A percentile compares a stretch with the other conserved stretches of the same genome.
phyloP scores from a whole-genome alignment of 2,797 vertebrate species.

The Pipistrellus pipistrellus region DNA sequence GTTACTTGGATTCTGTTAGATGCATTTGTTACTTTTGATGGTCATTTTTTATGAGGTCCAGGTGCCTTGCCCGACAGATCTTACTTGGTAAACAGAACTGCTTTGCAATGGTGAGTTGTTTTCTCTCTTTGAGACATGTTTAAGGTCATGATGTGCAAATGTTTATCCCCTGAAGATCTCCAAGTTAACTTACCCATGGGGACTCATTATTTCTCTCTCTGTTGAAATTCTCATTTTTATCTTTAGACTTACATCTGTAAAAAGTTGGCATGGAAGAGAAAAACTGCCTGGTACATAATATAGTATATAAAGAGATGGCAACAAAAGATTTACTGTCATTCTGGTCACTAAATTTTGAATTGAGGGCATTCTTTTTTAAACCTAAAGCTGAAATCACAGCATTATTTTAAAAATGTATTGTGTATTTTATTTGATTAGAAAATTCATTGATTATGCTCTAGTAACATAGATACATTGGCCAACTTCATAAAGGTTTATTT shows the following conservation, averaged over 20 bases:
- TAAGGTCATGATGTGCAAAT: constrained; percentile 57
- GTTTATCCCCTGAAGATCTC: constrained; percentile 48
- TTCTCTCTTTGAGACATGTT: constrained; percentile 13
- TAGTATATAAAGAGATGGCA: background rate
- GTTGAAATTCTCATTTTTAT: constrained; percentile 43
- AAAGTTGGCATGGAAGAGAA: background rate
- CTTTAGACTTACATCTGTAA: constrained; percentile 24
- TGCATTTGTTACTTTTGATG: constrained; percentile 25
- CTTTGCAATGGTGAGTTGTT: background rate
- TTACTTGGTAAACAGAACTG: background rate
- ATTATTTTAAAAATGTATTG: background rate
- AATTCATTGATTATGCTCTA: background rate
- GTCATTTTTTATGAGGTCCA: constrained; percentile 15
- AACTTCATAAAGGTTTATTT: background rate
- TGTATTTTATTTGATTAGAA: background rate
- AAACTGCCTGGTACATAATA: background rate
- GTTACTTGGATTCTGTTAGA: background rate
- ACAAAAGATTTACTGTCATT: constrained; percentile 32
- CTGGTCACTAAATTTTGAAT: background rate
- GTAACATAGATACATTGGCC: background rate
- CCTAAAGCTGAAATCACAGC: background rate
- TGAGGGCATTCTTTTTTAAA: background rate
- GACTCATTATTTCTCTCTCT: constrained; percentile 60
- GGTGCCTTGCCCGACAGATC: background rate
- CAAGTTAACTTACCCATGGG: constrained; percentile 43